Base-by-base conservation (phyloP, 2,888 invertebrate genomes). In the Eupithecia centaureata region DNA sequence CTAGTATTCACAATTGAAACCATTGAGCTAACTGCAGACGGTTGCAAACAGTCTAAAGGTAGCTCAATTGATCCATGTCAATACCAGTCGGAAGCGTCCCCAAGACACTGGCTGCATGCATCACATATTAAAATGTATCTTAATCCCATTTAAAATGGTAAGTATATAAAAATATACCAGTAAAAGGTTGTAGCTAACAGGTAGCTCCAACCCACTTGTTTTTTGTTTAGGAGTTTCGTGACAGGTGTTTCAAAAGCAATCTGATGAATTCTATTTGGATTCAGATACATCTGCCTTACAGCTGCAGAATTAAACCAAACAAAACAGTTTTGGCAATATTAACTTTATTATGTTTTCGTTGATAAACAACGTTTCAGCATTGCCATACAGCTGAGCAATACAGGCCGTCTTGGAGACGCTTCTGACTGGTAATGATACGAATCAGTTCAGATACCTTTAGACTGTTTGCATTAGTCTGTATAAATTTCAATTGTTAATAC, bases 221-320 rank as follows among this genome's bases (percentile, higher is more conserved):
- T 25, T 42, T 42, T 38, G 7, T 13, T 15, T 18, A 52, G 5
- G 7, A 30, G 61, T 52, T n/a, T 35, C 22, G 30, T 13, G 38
- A 61, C 65, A 63, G 63, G 63, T 66, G 65, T 35, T 63, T 59
- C 32, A 38, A 56, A 35, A 56, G 35, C 56, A 54, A 42, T 27
- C 32, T 59, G 59, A 5, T 52, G 30, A 57, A 54, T 33, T 27
- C 27, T 59, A 42, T 5, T 58, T 58, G 25, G 38, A 35, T 35
- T 60, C 8, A 5, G 28, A 47, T 54, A 56, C 60, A 69, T 66
- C 65, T 69, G 69, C 56, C 38, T 7, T 61, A 57, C 69, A 63
- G 63, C 63, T 66, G 65, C 60, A 30, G 22, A 52, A 38, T 32
- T 58, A 8, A 13, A 7, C 33, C 33, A 5, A 22, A 32, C 4